Evolutionary conservation across 1,140 invertebrate species (phyloP).

Genomic region (Orussus abietinus): DNA sequence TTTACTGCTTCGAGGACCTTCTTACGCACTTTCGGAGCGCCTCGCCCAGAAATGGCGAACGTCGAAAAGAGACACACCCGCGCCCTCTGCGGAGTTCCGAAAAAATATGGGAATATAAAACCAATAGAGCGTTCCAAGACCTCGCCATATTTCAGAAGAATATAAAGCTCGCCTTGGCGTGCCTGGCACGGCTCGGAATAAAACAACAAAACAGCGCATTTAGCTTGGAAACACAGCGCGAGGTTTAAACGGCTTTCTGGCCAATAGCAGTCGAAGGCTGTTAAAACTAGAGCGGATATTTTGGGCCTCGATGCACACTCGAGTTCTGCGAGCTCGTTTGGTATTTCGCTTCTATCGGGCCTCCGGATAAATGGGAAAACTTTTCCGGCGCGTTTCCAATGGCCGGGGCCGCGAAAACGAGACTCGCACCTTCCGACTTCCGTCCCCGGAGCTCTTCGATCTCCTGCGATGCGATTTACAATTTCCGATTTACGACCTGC

Average conservation of each 20-base stretch:
- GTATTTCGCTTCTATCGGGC: constrained; percentile 27
- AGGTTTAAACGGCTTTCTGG: constrained; percentile 17
- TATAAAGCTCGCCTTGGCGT: constrained; percentile 19
- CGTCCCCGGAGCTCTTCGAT: too few species aligned
- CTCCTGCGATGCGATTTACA: neutral
- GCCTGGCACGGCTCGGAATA: constrained; percentile 36
- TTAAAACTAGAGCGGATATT: constrained; percentile 42
- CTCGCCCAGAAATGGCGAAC: too few species aligned
- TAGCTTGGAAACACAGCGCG: constrained; percentile 20
- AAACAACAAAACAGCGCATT: constrained; percentile 41
- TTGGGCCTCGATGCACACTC: constrained; percentile 19
- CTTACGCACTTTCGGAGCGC: too few species aligned
- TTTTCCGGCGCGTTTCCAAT: constrained; percentile 32
- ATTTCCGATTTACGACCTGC: neutral
- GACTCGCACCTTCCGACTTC: too few species aligned
- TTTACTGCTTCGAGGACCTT: too few species aligned
- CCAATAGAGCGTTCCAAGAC: neutral
- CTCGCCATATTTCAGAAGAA: constrained; percentile 31
- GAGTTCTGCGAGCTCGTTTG: constrained; percentile 12
- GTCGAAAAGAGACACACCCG: neutral
- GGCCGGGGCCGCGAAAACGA: constrained; percentile 9
- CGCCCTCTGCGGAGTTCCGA: neutral
- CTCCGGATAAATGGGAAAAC: constrained; percentile 39
- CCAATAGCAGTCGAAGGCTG: constrained; percentile 22
- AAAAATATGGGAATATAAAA: constrained; percentile 8